A percentile compares a stretch with the other conserved stretches of the same genome.
These are phyloP conservation scores for Hybognathus amarus DNA, from an alignment of 2,797 vertebrate genomes.

Conservation along the genomic window DNA sequence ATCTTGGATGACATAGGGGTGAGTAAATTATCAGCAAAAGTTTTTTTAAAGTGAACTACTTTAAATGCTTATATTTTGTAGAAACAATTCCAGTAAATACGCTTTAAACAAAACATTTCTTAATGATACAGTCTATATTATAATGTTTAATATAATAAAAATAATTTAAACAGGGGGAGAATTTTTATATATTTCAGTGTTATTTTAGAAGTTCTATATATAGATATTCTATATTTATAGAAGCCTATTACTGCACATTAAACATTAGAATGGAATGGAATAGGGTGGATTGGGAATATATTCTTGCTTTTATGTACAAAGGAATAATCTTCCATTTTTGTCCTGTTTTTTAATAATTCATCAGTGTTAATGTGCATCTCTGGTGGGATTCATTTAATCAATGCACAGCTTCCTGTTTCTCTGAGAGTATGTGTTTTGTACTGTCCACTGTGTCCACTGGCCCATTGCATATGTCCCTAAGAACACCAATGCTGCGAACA, in stretches of 20 bases:
- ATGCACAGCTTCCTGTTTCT: constrained; percentile 9
- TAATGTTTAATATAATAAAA: background rate
- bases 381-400: constrained; percentile 17
- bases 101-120: background rate
- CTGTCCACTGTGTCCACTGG: background rate
- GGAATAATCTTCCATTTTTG: background rate
- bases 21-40: no score
- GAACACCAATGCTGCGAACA: constrained; percentile 13
- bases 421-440: background rate
- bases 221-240: no score
- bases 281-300: background rate
- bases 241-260: background rate
- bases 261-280: background rate
- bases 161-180: background rate
- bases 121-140: background rate
- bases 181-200: background rate
- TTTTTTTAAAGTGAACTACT: no score
- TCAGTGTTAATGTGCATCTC: background rate
- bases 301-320: background rate
- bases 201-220: background rate
- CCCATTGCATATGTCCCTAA: background rate
- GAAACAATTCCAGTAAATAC: background rate
- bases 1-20: no score
- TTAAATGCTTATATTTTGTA: background rate
- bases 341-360: background rate